Percentiles rank a stretch among this genome's conserved stretches.
Evolutionary conservation across 2,888 invertebrate species (phyloP).

Genomic region (Tholera decimalis): DNA sequence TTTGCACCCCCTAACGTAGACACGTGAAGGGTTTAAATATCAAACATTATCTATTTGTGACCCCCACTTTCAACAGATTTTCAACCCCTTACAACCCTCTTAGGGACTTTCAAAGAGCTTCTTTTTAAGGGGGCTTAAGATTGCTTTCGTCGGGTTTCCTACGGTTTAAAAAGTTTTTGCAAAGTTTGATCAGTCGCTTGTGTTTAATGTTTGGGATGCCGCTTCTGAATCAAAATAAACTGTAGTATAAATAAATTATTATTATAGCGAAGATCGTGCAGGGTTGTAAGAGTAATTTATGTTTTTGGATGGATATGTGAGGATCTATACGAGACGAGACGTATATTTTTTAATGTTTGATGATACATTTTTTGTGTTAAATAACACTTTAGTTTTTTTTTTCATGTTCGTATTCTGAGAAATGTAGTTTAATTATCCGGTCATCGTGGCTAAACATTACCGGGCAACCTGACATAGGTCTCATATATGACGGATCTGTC

Average conservation of each 20-base stretch:
- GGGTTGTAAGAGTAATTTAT: not conserved
- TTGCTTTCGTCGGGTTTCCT: slow-evolving; percentile 30
- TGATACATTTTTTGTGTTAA: too few relatives aligned
- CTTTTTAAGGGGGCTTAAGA: slow-evolving; percentile 39
- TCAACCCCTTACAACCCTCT: slow-evolving; percentile 40
- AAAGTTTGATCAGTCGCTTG: slow-evolving; percentile 29
- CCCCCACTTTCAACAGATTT: slow-evolving; percentile 50
- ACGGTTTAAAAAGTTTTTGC: slow-evolving; percentile 34
- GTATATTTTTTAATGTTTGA: too few relatives aligned
- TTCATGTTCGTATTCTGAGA: too few relatives aligned
- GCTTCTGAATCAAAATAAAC: slow-evolving; percentile 6
- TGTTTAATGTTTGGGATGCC: slow-evolving; percentile 7
- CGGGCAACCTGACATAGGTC: too few relatives aligned
- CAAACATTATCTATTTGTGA: slow-evolving; percentile 63
- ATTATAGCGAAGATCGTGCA: not conserved
- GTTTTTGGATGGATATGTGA: too few relatives aligned
- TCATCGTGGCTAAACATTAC: too few relatives aligned
- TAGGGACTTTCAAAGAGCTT: slow-evolving; percentile 26
- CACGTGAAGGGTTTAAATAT: slow-evolving; percentile 59
- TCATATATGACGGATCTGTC: too few relatives aligned
- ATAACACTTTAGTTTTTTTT: too few relatives aligned
- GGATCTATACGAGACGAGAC: too few relatives aligned
- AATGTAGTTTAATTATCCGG: too few relatives aligned
- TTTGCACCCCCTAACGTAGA: slow-evolving; percentile 49
- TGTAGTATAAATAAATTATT: slow-evolving; percentile 9